Evolutionary conservation across 1,140 invertebrate genomes (phyloP).

Genomic region (Laodelphax striatellus): DNA sequence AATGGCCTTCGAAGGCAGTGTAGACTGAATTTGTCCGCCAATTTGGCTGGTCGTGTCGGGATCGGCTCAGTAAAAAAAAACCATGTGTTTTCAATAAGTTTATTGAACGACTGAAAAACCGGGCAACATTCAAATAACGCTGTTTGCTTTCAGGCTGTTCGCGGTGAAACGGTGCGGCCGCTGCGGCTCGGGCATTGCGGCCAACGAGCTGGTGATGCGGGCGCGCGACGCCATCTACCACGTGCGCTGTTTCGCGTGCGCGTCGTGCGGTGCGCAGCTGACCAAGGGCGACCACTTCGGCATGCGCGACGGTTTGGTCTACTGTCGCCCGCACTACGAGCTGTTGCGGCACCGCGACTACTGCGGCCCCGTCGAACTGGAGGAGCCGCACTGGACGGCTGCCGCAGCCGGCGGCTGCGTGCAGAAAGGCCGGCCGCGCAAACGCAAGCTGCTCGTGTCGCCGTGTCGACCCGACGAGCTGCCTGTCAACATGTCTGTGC

Average conservation of each 20-base stretch:
- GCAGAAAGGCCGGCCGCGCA: slow-evolving; percentile 73
- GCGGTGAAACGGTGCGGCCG: slow-evolving; percentile 71
- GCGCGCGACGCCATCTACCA: slow-evolving; percentile 82
- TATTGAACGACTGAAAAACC: too few species aligned
- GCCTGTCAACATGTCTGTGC: slow-evolving; percentile 49
- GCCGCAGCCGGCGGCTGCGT: slow-evolving; percentile 26
- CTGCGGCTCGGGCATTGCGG: slow-evolving; percentile 70
- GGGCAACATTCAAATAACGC: too few species aligned
- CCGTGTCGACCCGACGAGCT: slow-evolving; percentile 39
- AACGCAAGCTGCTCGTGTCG: slow-evolving; percentile 51
- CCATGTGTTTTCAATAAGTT: too few species aligned
- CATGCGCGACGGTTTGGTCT: slow-evolving; percentile 41
- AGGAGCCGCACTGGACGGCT: slow-evolving; percentile 39
- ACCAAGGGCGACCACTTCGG: slow-evolving; percentile 85
- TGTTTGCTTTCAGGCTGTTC: slow-evolving; percentile 45
- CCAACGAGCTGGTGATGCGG: slow-evolving; percentile 87
- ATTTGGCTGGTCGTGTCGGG: too few species aligned
- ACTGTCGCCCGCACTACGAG: slow-evolving; percentile 52
- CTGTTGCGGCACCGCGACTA: slow-evolving; percentile 31
- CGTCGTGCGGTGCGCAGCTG: slow-evolving; percentile 62
- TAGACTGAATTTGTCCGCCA: too few species aligned
- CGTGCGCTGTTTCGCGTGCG: slow-evolving; percentile 81
- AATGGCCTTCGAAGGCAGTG: too few species aligned
- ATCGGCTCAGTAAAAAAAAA: too few species aligned
- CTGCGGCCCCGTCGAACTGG: slow-evolving; percentile 24